Evolutionary conservation across 2,797 vertebrate species (phyloP), one percentile per base, ranked within the genome.

Genomic region (Harpagifer antarcticus): DNA sequence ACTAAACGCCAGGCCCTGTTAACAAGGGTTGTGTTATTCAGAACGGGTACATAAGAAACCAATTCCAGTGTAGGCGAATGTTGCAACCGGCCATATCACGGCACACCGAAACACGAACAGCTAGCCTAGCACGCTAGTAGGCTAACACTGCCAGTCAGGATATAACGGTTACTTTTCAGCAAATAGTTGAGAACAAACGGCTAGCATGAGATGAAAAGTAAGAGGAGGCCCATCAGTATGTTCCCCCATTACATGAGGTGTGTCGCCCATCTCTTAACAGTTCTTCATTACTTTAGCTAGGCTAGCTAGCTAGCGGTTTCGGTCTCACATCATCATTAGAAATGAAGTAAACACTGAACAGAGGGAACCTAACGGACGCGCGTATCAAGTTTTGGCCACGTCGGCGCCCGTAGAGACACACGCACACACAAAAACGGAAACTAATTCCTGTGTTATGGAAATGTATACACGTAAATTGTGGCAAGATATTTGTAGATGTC

Each of bases 371-470:
- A 15, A 27, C 37, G 8, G 48, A 55, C 8, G 55, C 57, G 68
- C 49, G 27, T 10, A 1, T 40, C 0, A 16, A 0, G 2, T 67
- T 64, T 89, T 88, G 43, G 2, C 85, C 77, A 7, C 5, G 0
- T 2, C 82, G 76, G 88, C 85, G 62, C 3, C 92, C 92, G 92
- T 94, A 93, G 57, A 20, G 15, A 6, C 23, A 3, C 33, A 8
- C 33, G 6, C 33, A 7, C 33, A 33, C 4, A 27, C 9, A 23
- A 15, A 40, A 11, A 16, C 33, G 9, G 9, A 44, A 31, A 45
- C 33, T 37, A 37, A 37, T 37, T 37, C 33, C 33, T 37, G 33
- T 1, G 33, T 37, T 37, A 37, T 37, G 33, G 33, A 37, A 37
- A 37, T 37, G 33, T 37, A 9, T 37, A 37, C 6, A 6, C 33